Evolutionary conservation across 1,140 invertebrate genomes (phyloP).

Genomic region (Bombyx mandarina): DNA sequence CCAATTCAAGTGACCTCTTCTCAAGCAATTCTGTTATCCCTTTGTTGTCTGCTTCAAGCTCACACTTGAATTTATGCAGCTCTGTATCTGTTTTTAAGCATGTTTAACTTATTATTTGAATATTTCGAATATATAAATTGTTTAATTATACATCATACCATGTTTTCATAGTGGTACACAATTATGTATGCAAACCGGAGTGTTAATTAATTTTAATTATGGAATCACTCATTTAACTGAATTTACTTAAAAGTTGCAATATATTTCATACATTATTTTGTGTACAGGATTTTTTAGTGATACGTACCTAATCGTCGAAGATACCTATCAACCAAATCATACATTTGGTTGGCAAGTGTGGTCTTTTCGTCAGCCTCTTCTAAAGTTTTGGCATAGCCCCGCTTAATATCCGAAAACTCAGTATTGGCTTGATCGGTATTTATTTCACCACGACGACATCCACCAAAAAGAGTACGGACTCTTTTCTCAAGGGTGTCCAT

Average conservation of each 20-base stretch:
- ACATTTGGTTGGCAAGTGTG: constrained; percentile 93
- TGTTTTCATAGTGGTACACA: too few species aligned
- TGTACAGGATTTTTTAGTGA: not conserved
- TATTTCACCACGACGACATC: constrained; percentile 83
- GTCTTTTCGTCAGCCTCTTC: constrained; percentile 94
- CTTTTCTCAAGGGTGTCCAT: constrained; percentile 94
- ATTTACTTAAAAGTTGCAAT: too few species aligned
- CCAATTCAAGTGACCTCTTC: constrained; percentile 88
- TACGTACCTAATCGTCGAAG: constrained; percentile 82
- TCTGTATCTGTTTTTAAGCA: constrained; percentile 79
- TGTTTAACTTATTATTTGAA: too few species aligned
- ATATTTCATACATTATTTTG: too few species aligned
- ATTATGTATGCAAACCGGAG: too few species aligned
- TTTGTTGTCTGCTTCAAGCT: constrained; percentile 97
- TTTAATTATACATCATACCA: too few species aligned
- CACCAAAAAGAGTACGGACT: constrained; percentile 89
- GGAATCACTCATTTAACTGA: too few species aligned
- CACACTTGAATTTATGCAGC: constrained; percentile 97
- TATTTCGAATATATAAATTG: too few species aligned
- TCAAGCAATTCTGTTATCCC: constrained; percentile 97
- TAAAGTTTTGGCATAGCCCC: constrained; percentile 92
- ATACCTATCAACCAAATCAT: constrained; percentile 95
- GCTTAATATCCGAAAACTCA: constrained; percentile 88
- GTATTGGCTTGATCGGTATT: constrained; percentile 85
- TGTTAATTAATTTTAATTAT: too few species aligned